Evolutionary conservation across 2,888 invertebrate species (phyloP), one percentile per base, ranked within the genome.

Genomic region (Zaprionus bogoriensis): DNA sequence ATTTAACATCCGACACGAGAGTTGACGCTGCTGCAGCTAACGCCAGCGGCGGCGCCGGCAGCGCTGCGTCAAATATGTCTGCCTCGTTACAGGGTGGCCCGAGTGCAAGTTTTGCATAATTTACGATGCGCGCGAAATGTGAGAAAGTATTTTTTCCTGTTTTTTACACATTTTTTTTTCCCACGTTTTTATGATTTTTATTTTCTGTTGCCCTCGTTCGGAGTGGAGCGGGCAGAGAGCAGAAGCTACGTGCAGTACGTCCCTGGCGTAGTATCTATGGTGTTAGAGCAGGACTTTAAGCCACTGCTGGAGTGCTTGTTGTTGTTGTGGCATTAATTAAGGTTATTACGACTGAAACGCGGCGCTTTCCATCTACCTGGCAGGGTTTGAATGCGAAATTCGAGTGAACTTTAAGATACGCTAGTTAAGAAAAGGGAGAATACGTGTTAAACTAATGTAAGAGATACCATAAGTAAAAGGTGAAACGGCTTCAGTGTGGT

Each of bases 51-150:
- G 27, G 23, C 32, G 45, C 63, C 57, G 51, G 63, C 69, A 32
- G 42, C 47, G 61, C 57, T 62, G 58, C 61, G 50, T 62, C 58
- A 59, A 58, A 58, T 63, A 58, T 63, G 58, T 58, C 58, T 65
- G 74, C 60, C 69, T 55, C 60, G 69, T 74, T 74, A 74, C 48
- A 53, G 55, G 54, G 60, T 64, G 64, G 74, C 51, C 64, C 61
- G 70, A 74, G 75, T 74, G 76, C 72, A 77, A 77, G 73, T 76
- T 79, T 79, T 76, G 77, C 80, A 77, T 79, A 76, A 77, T 72
- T 77, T 72, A 76, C 65, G 60, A 36, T 63, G 61, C 27, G 64
- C 75, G 79, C 53, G 68, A 76, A 76, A 65, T 65, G 67, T 41
- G 57, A 61, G 57, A 71, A 78, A 76, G 62, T n/a, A n/a, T n/a